Base-by-base conservation (phyloP, 2,888 invertebrate species). In the Agonopterix heracliana region DNA sequence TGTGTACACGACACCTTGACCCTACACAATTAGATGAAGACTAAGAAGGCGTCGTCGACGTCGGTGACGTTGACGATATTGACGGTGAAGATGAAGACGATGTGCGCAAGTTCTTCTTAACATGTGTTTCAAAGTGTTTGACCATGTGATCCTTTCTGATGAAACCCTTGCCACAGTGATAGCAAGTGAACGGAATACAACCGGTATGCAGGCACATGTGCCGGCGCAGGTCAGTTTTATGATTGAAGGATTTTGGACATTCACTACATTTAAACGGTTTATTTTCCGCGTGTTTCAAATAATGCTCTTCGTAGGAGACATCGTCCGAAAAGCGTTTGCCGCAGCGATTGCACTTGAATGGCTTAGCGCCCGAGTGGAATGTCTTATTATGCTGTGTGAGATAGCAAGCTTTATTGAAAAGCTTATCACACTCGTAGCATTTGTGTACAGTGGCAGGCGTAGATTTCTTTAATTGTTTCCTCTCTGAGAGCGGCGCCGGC, bases 61-160 rank as follows among this genome's bases (percentile, higher is more conserved):
- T 62, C 34, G 48, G 43, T 41, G 53, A 50, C 44, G 59, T 60
- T 41, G 59, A 53, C 45, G 63, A 56, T 42, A 72, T 66, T 34
- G 73, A 68, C 43, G 12, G 3, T 3, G 13, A 11, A 9, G 78
- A 68, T 12, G 79, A 63, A 48, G 74, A 61, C 3, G 79, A 69
- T 40, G 80, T 63, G 50, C 85, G 81, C 50, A 78, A 68, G 55
- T 77, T 84, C 66, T 92, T 93, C 73, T 91, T 92, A 48, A 90
- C 90, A 82, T 96, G 96, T 47, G 95, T 95, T 62, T 94, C 94
- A 61, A 91, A 90, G 78, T 96, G 96, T 78, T 96, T 96, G 59
- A 95, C 91, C 95, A 96, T 95, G 81, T 96, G 96, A 83, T 97
- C 96, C 81, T 95, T 95, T 60, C 96, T 91, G 64, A 95, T 96